Evolutionary conservation across 2,888 invertebrate genomes (phyloP), one percentile per base, ranked within the genome.

Genomic region (Caenorhabditis uteleia): DNA sequence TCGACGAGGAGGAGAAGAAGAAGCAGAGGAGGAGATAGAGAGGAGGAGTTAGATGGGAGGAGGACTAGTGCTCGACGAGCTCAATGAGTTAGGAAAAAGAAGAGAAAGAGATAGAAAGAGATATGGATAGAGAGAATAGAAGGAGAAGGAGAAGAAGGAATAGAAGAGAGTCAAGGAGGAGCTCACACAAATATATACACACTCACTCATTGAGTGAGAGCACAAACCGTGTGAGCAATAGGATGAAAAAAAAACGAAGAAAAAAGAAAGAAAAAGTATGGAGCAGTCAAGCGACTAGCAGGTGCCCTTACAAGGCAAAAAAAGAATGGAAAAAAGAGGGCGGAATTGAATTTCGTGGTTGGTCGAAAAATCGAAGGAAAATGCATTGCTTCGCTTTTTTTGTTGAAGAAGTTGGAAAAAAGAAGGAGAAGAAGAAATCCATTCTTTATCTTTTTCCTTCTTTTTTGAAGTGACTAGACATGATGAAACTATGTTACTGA

Each of bases 181-280:
- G 43, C 44, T n/a, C n/a, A n/a, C n/a, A n/a, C n/a, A n/a, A n/a
- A n/a, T n/a, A 56, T 43, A 49, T 39, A 57, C 40, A 51, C 50
- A 58, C 51, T 46, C 58, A 51, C 58, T 58, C 58, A 58, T 58
- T 51, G 58, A 58, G 51, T 58, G 58, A 58, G 51, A 58, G 58
- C 50, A 50, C 50, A 49, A 57, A 49, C 50, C 57, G 46, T 51
- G 50, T 49, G 48, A 49, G 44, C 45, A 44, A 25, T 40, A 42
- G 29, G 49, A 43, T 33, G 23, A 31, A 21, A 45, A 58, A 43
- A 49, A 43, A 36, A 62, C 18, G 49, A 33, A 42, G 34, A 50
- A 40, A 40, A 54, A 48, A 44, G 38, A 43, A 40, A 44, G 54
- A 44, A 51, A 34, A 27, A 36, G 46, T 33, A 27, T 34, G 21